Evolutionary conservation across 2,888 invertebrate genomes (phyloP), one percentile per base, ranked within the genome.

Genomic region (Disparrhopalites patrizii): DNA sequence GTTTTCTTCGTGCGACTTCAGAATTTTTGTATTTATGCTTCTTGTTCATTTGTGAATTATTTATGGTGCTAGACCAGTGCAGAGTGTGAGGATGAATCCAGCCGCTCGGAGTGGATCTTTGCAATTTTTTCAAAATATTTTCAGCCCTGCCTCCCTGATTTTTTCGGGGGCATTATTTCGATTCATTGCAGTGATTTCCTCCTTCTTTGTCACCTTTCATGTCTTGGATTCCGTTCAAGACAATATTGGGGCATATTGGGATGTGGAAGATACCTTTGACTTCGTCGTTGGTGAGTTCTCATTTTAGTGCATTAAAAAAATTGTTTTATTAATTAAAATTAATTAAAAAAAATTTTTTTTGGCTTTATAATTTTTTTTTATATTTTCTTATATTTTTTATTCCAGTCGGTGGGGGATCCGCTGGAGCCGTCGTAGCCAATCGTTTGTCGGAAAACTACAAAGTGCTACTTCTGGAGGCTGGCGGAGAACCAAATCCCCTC

Each of bases 401-500:
- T 33, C 23, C 10, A 73, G 72, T 73, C 25, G 73, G 73, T 23
- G 68, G 65, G 13, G 73, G 73, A 1, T 66, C 67, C 2, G 38
- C 51, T 54, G 38, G 52, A 20, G 3, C 43, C 27, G 38, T 52
- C 3, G 38, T 57, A 3, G 57, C 57, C 7, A 57, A 57, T n/a
- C 20, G 72, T 30, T 58, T 70, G n/a, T 67, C 66, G 4, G 70
- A 70, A 63, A 66, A 71, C 47, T 68, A 68, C 47, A 68, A 65
- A 56, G 73, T 73, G 18, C 47, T 73, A 20, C 25, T 71, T 0
- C 40, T 73, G 36, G 73, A 73, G 47, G 67, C 70, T 20, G 73
- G 73, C 18, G 70, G 73, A 10, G 73, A 73, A 20, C 68, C 73
- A 38, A 67, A 65, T 58, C 73, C 73, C 5, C 51, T 70, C 10